These are phyloP conservation scores for Colletes latitarsis DNA, from an alignment of 1,140 invertebrate genomes.

Conservation along the genomic window DNA sequence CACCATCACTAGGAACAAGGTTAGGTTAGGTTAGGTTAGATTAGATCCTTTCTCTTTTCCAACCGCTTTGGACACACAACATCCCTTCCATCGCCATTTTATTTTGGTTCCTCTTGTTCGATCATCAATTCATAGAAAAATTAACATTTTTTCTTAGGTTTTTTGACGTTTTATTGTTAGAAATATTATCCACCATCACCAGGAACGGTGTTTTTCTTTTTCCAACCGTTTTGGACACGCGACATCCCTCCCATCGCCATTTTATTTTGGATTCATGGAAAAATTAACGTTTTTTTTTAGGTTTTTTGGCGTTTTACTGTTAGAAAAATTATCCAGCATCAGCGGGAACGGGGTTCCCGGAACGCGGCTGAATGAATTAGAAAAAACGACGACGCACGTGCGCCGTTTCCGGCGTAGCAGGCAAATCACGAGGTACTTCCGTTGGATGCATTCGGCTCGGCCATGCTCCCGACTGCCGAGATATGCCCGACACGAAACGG, in stretches of 20 bases:
- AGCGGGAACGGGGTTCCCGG: conserved; percentile 44
- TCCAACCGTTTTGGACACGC: too few relatives aligned
- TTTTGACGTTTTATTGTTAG: too few relatives aligned
- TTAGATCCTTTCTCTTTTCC: not conserved
- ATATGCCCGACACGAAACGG: conserved; percentile 58
- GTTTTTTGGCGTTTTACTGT: not conserved
- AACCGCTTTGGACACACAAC: too few relatives aligned
- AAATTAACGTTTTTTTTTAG: too few relatives aligned
- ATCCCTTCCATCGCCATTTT: not conserved
- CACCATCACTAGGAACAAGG: conserved; percentile 35
- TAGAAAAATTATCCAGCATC: conserved; percentile 28
- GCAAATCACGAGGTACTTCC: conserved; percentile 62
- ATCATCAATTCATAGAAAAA: too few relatives aligned
- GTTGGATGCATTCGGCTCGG: conserved; percentile 23
- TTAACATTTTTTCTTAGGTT: too few relatives aligned
- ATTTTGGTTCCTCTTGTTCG: too few relatives aligned
- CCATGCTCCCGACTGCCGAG: not conserved
- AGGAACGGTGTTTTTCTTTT: not conserved
- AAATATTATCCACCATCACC: too few relatives aligned
- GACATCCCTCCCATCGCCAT: not conserved
- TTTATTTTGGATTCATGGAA: not conserved
- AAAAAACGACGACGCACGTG: conserved; percentile 65
- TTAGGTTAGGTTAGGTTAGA: conserved; percentile 12
- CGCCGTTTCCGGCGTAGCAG: conserved; percentile 60
- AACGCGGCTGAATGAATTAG: conserved; percentile 57